Evolutionary conservation across 2,888 invertebrate species (phyloP).

Genomic region (Drosophila formosana): DNA sequence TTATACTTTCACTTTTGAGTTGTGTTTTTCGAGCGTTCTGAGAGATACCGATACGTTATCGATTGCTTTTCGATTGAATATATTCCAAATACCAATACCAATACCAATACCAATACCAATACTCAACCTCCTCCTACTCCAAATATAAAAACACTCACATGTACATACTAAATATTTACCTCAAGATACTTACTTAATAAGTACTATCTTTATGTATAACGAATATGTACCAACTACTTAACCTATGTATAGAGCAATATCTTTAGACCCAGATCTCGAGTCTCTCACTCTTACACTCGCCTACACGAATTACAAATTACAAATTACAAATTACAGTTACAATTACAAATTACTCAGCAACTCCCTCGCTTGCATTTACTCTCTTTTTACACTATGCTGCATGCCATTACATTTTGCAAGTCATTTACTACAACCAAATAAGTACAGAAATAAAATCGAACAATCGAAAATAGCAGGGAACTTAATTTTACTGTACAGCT

Average conservation of each 20-base stretch:
- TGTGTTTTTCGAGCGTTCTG: slow-evolving; percentile 36
- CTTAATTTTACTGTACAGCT: neutral
- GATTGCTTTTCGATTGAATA: slow-evolving; percentile 41
- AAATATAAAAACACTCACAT: slow-evolving; percentile 6
- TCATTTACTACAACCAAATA: slow-evolving; percentile 16
- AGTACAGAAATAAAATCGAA: neutral
- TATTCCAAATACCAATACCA: slow-evolving; percentile 31
- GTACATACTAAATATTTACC: slow-evolving; percentile 30
- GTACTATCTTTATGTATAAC: slow-evolving; percentile 4
- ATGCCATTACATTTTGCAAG: slow-evolving; percentile 48
- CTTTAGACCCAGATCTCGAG: slow-evolving; percentile 30
- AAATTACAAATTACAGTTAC: slow-evolving; percentile 42
- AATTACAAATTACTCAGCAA: slow-evolving; percentile 34
- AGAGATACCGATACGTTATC: slow-evolving; percentile 51
- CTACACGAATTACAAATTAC: slow-evolving; percentile 22
- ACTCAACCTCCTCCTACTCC: neutral
- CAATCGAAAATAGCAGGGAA: neutral
- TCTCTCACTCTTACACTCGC: slow-evolving; percentile 34
- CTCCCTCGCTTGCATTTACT: slow-evolving; percentile 41
- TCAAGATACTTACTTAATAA: slow-evolving; percentile 2
- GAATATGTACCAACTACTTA: slow-evolving; percentile 22
- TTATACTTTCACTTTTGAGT: neutral
- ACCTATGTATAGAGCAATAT: slow-evolving; percentile 31
- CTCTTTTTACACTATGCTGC: slow-evolving; percentile 48
- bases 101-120: neutral